Conservation (phyloP, 92 coral and sea anemone species). For the Zoanthus sociatus region DNA sequence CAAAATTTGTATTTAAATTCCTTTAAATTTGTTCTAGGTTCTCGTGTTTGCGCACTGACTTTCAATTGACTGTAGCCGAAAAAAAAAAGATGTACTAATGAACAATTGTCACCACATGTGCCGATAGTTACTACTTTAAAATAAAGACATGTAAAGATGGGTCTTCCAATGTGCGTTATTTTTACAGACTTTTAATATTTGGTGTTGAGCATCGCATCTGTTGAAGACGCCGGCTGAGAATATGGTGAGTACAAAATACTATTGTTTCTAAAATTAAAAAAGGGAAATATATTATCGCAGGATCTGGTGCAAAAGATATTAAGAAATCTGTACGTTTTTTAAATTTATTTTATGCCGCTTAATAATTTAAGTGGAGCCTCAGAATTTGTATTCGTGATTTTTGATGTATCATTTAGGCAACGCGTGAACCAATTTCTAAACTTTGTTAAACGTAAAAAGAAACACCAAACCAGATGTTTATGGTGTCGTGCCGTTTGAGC, state of each 20-base stretch:
- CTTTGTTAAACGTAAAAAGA: not conserved
- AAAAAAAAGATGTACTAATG: constrained; percentile 10
- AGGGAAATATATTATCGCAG: too few species aligned
- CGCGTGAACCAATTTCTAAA: not conserved
- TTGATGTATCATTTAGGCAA: not conserved
- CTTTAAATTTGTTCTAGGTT: constrained; percentile 41
- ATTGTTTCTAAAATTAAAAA: too few species aligned
- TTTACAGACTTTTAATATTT: constrained; percentile 25
- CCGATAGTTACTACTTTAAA: constrained; percentile 19
- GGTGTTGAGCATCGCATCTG: not conserved
- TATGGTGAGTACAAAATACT: not conserved
- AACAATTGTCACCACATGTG: constrained; percentile 31
- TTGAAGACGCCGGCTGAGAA: not conserved
- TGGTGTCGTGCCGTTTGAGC: not conserved
- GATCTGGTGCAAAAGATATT: not conserved
- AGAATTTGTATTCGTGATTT: too few species aligned
- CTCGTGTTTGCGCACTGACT: constrained; percentile 1
- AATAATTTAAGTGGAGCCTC: not conserved
- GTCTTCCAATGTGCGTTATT: constrained; percentile 26
- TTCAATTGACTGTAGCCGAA: constrained; percentile 17
- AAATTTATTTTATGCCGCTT: not conserved
- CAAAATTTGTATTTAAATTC: constrained; percentile 46
- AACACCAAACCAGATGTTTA: not conserved
- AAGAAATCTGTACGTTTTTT: constrained; percentile 7
- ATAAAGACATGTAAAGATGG: constrained; percentile 40